These are phyloP conservation scores for Drosophila obscura DNA, from an alignment of 1,140 invertebrate species.

Conservation along the genomic window DNA sequence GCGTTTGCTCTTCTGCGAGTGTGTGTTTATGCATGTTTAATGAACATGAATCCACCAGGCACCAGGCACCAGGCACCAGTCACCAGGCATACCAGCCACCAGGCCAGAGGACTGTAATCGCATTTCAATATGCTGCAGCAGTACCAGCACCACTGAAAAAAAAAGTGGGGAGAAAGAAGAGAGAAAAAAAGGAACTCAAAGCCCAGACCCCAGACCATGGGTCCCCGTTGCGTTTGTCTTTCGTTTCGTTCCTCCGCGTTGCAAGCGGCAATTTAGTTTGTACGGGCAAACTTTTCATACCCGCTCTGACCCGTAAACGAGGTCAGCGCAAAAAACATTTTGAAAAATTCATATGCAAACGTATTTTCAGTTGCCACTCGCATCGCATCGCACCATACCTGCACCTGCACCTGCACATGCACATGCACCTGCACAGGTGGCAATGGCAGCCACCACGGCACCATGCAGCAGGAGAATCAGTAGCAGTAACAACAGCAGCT, in stretches of 20 bases:
- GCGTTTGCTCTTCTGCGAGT: slow-evolving; percentile 23
- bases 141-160: slow-evolving; percentile 3
- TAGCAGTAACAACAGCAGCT: slow-evolving; percentile 13
- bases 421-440: slow-evolving; percentile 56
- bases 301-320: slow-evolving; percentile 76
- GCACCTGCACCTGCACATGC: slow-evolving; percentile 51
- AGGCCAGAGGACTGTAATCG: slow-evolving; percentile 56
- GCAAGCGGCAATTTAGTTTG: slow-evolving; percentile 78
- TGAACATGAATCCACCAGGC: slow-evolving; percentile 65
- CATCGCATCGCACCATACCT: too few species aligned
- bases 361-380: slow-evolving; percentile 66
- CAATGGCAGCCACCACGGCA: slow-evolving; percentile 64
- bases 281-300: slow-evolving; percentile 78
- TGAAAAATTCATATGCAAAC: slow-evolving; percentile 82
- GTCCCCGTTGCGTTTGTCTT: slow-evolving; percentile 20
- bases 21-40: slow-evolving; percentile 79
- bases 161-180: slow-evolving; percentile 31
- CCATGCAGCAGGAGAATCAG: slow-evolving; percentile 39
- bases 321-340: slow-evolving; percentile 80
- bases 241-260: slow-evolving; percentile 24
- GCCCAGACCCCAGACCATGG: slow-evolving; percentile 26
- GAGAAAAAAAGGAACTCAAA: slow-evolving; percentile 21
- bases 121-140: slow-evolving; percentile 75
- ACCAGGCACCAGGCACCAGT: slow-evolving; percentile 14
- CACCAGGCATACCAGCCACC: slow-evolving; percentile 34